A percentile compares a stretch with the other conserved stretches of the same genome.
phyloP scores from a whole-genome alignment of 2,797 vertebrate species.

The Neosilurus hyrtlii region DNA sequence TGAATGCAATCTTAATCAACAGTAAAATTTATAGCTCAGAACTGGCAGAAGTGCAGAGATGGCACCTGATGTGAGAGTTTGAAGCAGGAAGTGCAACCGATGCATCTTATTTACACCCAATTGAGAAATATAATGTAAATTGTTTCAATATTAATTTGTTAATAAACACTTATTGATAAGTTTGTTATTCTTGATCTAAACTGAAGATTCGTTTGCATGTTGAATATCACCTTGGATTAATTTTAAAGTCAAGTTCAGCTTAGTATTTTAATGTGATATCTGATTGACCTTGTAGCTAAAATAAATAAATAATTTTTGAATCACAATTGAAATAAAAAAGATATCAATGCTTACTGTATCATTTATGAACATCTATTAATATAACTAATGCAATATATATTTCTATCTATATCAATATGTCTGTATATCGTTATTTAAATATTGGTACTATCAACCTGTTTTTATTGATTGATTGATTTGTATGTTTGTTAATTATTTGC shows the following conservation, averaged over 20 bases:
- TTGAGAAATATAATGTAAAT: not conserved
- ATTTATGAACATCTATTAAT: not conserved
- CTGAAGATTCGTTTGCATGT: not conserved
- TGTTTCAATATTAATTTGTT: not conserved
- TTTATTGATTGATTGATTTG: conserved; percentile 6
- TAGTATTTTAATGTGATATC: not conserved
- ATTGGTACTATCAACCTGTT: not conserved
- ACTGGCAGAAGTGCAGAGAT: not conserved
- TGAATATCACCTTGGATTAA: not conserved
- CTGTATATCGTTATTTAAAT: not conserved
- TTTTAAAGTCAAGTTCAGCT: not conserved
- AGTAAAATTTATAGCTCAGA: not conserved
- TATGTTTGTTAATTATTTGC: not conserved
- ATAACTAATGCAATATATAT: not conserved
- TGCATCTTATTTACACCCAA: not conserved
- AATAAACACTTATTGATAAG: not conserved
- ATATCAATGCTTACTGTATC: not conserved
- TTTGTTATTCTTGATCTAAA: not conserved
- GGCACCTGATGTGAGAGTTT: not conserved
- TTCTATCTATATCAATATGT: not conserved
- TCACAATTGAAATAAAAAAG: not conserved
- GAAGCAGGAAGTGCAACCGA: not conserved
- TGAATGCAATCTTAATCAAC: not conserved
- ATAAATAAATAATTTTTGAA: not conserved
- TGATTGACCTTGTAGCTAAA: not conserved